phyloP scores from a whole-genome alignment of 2,797 vertebrate genomes.

The Rhinella marina region DNA sequence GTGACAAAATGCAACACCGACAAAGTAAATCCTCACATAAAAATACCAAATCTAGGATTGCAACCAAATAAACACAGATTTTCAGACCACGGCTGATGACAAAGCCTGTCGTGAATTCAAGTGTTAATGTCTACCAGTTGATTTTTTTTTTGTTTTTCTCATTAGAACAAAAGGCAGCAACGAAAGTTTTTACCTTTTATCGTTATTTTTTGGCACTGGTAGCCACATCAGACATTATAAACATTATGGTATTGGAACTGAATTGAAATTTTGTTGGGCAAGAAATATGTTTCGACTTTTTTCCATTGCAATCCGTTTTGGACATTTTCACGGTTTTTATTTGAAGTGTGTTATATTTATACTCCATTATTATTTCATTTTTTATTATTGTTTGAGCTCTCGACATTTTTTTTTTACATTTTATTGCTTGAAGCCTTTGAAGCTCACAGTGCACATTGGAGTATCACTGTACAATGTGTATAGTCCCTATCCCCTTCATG shows the following conservation, averaged over 20 bases:
- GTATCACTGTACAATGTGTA: constrained; percentile 43
- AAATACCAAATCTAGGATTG: background rate
- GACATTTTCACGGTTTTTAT: background rate
- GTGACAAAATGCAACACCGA: background rate
- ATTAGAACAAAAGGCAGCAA: constrained; percentile 6
- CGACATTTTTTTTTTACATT: background rate
- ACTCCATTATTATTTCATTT: background rate
- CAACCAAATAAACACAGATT: background rate
- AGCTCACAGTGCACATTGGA: constrained; percentile 31
- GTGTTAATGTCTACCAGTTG: constrained; percentile 30
- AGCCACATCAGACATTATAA: constrained; percentile 32
- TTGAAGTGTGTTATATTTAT: constrained; percentile 12
- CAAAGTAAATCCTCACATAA: background rate
- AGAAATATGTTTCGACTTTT: background rate
- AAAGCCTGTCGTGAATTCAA: background rate
- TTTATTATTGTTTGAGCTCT: background rate
- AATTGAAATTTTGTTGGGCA: constrained; percentile 17
- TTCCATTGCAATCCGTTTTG: background rate
- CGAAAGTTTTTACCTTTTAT: constrained; percentile 35
- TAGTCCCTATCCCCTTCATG: constrained; percentile 67
- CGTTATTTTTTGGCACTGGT: constrained; percentile 27
- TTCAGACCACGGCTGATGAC: background rate
- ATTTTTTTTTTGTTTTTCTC: constrained; percentile 31
- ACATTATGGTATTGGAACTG: constrained; percentile 26
- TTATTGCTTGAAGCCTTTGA: constrained; percentile 36